These are phyloP conservation scores for Drosophila crucigera DNA, from an alignment of 2,888 invertebrate genomes.

Conservation along the genomic window DNA sequence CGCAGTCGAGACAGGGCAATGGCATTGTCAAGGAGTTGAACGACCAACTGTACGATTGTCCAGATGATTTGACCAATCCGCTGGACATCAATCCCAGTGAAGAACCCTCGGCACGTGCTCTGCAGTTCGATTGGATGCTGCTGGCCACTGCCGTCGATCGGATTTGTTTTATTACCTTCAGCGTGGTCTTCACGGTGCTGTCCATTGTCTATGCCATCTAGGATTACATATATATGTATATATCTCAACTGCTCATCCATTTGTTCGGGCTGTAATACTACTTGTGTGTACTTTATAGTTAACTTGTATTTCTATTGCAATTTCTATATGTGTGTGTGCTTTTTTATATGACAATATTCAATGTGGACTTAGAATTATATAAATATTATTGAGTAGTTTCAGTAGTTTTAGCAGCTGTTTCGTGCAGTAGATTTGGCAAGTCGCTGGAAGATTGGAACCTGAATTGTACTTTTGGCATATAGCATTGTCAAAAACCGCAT, in stretches of 20 bases:
- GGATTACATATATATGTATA: slow-evolving; percentile 6
- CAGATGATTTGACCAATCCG: slow-evolving; percentile 58
- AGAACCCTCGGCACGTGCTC: slow-evolving; percentile 68
- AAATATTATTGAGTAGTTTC: slow-evolving; percentile 4
- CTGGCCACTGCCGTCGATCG: slow-evolving; percentile 88
- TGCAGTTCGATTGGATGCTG: slow-evolving; percentile 88
- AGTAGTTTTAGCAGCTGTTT: background rate
- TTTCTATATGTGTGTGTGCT: slow-evolving; percentile 23
- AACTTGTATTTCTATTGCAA: slow-evolving; percentile 21
- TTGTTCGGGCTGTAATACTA: slow-evolving; percentile 1
- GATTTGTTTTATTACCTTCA: slow-evolving; percentile 87
- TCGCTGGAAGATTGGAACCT: background rate
- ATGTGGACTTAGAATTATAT: slow-evolving; percentile 51
- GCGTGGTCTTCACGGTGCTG: slow-evolving; percentile 86
- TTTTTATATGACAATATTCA: slow-evolving; percentile 28
- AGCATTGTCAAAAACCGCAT: background rate
- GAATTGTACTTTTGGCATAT: background rate
- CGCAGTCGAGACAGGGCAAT: slow-evolving; percentile 58
- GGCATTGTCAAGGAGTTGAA: slow-evolving; percentile 72
- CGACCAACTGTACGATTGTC: slow-evolving; percentile 71
- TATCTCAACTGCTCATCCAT: background rate
- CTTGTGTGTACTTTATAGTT: slow-evolving; percentile 7
- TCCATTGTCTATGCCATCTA: slow-evolving; percentile 77
- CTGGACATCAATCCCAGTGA: slow-evolving; percentile 64
- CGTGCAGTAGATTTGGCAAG: background rate